Percentiles rank a stretch among this genome's conserved stretches.
These are phyloP conservation scores for Amazona vittata DNA, from an alignment of 2,113 vertebrate species.

Conservation along the genomic window DNA sequence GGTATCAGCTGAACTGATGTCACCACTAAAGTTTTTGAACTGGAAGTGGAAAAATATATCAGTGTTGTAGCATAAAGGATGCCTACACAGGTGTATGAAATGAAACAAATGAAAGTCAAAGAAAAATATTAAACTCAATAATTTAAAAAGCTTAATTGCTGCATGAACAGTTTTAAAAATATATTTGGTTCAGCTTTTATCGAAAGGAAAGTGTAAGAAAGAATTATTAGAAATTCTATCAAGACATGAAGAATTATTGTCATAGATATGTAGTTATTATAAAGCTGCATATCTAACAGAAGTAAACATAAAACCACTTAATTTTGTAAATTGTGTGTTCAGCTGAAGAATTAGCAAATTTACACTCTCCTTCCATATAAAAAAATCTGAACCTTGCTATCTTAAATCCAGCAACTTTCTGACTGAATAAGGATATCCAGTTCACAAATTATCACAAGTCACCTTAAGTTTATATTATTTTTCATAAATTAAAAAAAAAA, in stretches of 20 bases:
- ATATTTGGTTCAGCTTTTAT: constrained; percentile 20
- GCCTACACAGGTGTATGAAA: not conserved
- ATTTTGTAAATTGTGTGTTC: not conserved
- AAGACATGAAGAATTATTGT: not conserved
- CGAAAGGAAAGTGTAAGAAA: not conserved
- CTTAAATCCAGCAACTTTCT: not conserved
- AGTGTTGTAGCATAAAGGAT: not conserved
- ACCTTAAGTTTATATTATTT: not conserved
- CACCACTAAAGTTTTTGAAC: not conserved
- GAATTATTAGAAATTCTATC: constrained; percentile 12
- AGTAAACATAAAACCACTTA: not conserved
- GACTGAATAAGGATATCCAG: not conserved
- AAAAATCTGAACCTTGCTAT: not conserved
- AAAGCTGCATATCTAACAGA: not conserved
- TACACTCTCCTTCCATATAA: not conserved
- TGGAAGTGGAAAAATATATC: not conserved
- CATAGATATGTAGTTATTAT: not conserved
- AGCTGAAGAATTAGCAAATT: not conserved
- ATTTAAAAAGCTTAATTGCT: constrained; percentile 4
- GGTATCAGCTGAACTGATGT: not conserved
- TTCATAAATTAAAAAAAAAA: not conserved
- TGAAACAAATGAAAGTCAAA: not conserved
- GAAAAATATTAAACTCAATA: constrained; percentile 32
- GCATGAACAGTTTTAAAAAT: constrained; percentile 29
- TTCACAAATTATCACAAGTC: not conserved